These are phyloP conservation scores for Mandrillus leucophaeus DNA, from an alignment of 2,113 vertebrate genomes.

Conservation along the genomic window DNA sequence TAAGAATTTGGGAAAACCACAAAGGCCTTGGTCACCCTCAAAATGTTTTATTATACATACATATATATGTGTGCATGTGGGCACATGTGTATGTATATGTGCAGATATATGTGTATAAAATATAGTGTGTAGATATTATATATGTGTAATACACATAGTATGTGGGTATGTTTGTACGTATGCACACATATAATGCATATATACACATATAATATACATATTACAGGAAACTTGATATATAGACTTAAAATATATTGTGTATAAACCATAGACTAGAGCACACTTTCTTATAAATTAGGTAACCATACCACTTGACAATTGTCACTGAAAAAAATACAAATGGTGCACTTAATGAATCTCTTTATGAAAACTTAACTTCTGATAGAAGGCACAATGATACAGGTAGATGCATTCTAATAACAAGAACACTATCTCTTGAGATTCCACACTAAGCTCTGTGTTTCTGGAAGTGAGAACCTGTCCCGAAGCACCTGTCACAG, in stretches of 20 bases:
- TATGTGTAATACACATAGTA: not conserved
- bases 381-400: not conserved
- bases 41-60: not conserved
- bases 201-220: not conserved
- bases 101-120: too few relatives aligned
- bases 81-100: too few relatives aligned
- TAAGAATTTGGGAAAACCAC: not conserved
- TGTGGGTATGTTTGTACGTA: not conserved
- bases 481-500: accelerated
- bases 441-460: not conserved
- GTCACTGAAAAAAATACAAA: not conserved
- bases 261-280: not conserved
- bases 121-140: not conserved
- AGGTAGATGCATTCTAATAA: not conserved
- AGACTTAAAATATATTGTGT: not conserved
- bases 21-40: not conserved
- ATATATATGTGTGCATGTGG: not conserved
- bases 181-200: not conserved
- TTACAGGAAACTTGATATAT: not conserved
- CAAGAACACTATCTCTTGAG: not conserved
- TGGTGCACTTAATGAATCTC: not conserved
- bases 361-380: not conserved
- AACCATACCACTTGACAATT: not conserved
- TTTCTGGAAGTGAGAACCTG: not conserved
- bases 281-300: not conserved